Evolutionary conservation across 92 coral and sea anemone genomes (phyloP), one percentile per base, ranked within the genome.

Genomic region (Scolanthus callimorphus): DNA sequence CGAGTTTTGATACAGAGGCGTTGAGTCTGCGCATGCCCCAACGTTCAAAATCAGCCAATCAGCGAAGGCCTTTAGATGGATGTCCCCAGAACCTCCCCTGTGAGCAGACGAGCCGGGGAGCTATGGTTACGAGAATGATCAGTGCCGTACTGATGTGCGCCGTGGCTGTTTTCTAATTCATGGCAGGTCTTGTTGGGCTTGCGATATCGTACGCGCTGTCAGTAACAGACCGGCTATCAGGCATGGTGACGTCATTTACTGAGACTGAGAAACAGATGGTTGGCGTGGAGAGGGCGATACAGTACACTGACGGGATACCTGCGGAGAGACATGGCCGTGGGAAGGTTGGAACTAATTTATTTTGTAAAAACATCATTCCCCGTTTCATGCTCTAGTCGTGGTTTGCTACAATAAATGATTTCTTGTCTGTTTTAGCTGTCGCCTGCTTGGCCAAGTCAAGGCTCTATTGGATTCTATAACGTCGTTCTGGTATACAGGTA

Each of bases 191-290:
- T 1, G 98, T 92, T 24, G 98, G 98, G 51, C 87, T 92, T 23
- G 98, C 98, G 17, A 88, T 92, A 56, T 92, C 98, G 2, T 92
- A 92, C 47, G 98, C 98, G 6, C 62, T 92, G 56, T 84, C 94
- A 1, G 84, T 92, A 57, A 92, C 96, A 20, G 88, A 84, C 66
- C 96, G 91, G 25, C 71, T 92, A 11, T 84, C 98, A 29, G 84
- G 90, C 30, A 80, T 92, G 80, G 98, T 92, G 76, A 80, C 91
- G 65, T 82, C 98, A 57, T 92, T 92, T 49, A 83, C 98, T 1
- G 98, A 92, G 78, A 92, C 98, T 2, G 98, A 92, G 87, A 92
- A 92, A 45, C 98, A 92, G 67, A 83, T 83, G 90, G 97, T 89
- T 37, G 81, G 98, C 52, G 98, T 92, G 57, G 98, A 92, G 52